A percentile compares a stretch with the other conserved stretches of the same genome.
phyloP scores from a whole-genome alignment of 2,888 invertebrate species.

The Melitaea athalia region DNA sequence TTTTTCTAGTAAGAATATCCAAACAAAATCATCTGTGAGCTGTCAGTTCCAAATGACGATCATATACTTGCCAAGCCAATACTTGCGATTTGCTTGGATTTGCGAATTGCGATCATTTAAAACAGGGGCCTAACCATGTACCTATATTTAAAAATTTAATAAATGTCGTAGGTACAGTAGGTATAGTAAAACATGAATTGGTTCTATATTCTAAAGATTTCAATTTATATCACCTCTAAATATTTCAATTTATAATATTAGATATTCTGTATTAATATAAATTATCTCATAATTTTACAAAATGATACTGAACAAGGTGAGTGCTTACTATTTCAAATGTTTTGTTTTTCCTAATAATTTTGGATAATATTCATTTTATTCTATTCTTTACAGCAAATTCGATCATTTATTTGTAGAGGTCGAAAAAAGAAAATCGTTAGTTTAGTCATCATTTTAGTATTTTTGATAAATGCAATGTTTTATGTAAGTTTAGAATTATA shows the following conservation, averaged over 20 bases:
- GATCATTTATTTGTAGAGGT: conserved; percentile 67
- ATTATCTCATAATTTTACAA: neutral
- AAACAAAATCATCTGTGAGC: conserved; percentile 38
- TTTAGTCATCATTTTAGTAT: conserved; percentile 59
- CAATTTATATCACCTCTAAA: neutral
- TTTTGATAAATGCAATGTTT: conserved; percentile 70
- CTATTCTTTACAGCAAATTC: conserved; percentile 56
- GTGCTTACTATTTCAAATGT: neutral
- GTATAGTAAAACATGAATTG: neutral
- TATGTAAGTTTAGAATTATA: conserved; percentile 71
- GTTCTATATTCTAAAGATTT: neutral
- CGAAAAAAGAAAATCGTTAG: conserved; percentile 69
- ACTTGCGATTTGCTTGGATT: too few relatives aligned
- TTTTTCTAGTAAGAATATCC: conserved; percentile 39
- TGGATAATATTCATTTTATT: neutral
- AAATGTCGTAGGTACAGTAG: neutral
- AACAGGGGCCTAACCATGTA: too few relatives aligned
- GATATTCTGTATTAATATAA: neutral
- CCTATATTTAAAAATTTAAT: too few relatives aligned
- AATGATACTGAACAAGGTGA: conserved; percentile 5
- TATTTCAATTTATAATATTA: neutral
- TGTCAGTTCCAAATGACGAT: conserved; percentile 33
- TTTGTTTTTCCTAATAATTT: neutral
- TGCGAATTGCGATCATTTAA: too few relatives aligned
- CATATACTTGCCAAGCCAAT: too few relatives aligned